Conservation (phyloP, 2,888 invertebrate species). For the Scrobipalpa costella region DNA sequence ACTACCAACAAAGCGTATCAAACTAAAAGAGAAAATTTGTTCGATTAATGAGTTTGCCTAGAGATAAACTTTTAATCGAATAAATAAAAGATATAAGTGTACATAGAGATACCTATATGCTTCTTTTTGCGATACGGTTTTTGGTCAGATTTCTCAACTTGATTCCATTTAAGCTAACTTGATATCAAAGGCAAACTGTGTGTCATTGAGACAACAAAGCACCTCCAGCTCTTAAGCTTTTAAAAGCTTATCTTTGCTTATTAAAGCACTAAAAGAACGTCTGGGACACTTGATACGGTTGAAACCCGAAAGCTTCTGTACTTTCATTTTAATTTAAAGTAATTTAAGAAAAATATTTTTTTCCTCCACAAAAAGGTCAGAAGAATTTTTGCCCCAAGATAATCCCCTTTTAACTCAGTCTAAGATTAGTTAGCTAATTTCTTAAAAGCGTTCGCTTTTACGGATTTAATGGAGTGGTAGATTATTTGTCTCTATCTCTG, state of each 20-base stretch:
- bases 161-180: too few relatives aligned
- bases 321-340: slow-evolving; percentile 27
- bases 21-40: too few relatives aligned
- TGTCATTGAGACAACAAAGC: neutral
- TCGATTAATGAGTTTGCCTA: too few relatives aligned
- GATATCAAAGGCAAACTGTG: neutral
- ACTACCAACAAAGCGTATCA: too few relatives aligned
- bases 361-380: slow-evolving; percentile 31
- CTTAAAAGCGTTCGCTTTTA: slow-evolving; percentile 70
- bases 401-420: slow-evolving; percentile 56
- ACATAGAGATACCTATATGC: too few relatives aligned
- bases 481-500: slow-evolving; percentile 59
- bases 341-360: slow-evolving; percentile 27
- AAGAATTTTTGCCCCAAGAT: slow-evolving; percentile 43
- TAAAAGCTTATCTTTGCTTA: slow-evolving; percentile 12
- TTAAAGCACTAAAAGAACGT: slow-evolving; percentile 7
- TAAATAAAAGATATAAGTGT: too few relatives aligned
- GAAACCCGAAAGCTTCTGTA: slow-evolving; percentile 12
- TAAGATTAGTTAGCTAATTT: slow-evolving; percentile 70
- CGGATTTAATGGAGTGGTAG: slow-evolving; percentile 70
- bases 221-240: slow-evolving; percentile 3
- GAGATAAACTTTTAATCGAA: too few relatives aligned
- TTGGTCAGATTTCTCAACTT: too few relatives aligned
- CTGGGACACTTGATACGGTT: slow-evolving; percentile 13
- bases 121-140: too few relatives aligned